Base-by-base conservation (phyloP, 2,113 vertebrate species). In the Pimephales promelas region DNA sequence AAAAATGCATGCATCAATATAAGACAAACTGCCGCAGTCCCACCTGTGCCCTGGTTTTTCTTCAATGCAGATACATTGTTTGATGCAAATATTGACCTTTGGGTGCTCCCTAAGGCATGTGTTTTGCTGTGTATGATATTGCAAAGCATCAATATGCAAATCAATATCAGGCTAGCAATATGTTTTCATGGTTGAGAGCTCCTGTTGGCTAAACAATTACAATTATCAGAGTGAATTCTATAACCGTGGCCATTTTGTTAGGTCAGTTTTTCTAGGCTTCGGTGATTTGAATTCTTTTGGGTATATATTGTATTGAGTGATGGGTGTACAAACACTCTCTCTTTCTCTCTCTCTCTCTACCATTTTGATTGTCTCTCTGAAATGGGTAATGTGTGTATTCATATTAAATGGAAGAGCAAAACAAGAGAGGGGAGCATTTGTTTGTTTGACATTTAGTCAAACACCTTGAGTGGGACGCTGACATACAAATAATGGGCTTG, bases 11-110 rank as follows among this genome's bases (percentile, higher is more conserved):
- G 18, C 49, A 68, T 28, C 5, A 68, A 59, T 31, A 74, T 72
- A 59, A 47, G 34, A 43, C 28, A 18, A 14, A 80, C 24, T 31
- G 28, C 61, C 2, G 6, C 7, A 34, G 36, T 47, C 22, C 24
- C 62, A 79, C 70, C 71, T 78, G 61, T 54, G 20, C 10, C 13
- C 45, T 80, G 68, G 7, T 45, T 79, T 83, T 54, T 22, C 49
- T 74, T 70, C 28, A 45, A n/a, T 3, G 57, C 66, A 24, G 26
- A 74, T 54, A 26, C 56, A 78, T 54, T 34, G 40, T 76, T 47
- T 66, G 40, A 75, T 83, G 49, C 81, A 87, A 85, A 87, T 85
- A 76, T 62, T 85, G 76, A 75, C 83, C 70, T 87, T 87, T 87
- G 7, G 43, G 40, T 8, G 4, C 79, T 79, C 81, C 68, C 59